These are phyloP conservation scores for Automeris io DNA, from an alignment of 2,888 invertebrate genomes.

Conservation along the genomic window DNA sequence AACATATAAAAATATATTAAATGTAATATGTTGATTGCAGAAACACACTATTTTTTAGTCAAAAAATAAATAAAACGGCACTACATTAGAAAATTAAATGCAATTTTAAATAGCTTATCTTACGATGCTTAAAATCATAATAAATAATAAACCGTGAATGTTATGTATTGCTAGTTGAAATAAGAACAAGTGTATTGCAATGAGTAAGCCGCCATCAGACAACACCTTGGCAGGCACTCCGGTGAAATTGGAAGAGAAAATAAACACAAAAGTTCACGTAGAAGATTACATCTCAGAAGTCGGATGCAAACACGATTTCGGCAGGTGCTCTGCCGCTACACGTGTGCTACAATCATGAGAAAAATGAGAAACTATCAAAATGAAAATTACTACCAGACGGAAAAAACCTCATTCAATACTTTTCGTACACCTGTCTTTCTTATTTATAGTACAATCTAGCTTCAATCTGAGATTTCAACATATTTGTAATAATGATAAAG, in stretches of 20 bases:
- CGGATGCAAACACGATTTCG: conserved; percentile 56
- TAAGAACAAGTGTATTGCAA: conserved; percentile 28
- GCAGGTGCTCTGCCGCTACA: conserved; percentile 10
- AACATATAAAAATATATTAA: too few species aligned
- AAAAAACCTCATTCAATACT: not conserved
- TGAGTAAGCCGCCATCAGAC: conserved; percentile 59
- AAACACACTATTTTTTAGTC: too few species aligned
- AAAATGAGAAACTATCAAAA: conserved; percentile 1
- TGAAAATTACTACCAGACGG: not conserved
- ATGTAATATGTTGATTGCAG: too few species aligned
- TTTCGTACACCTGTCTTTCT: not conserved
- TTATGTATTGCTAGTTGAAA: conserved; percentile 8
- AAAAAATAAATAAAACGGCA: too few species aligned
- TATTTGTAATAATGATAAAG: too few species aligned
- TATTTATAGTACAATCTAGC: not conserved
- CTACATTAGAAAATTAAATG: too few species aligned
- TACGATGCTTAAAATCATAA: too few species aligned
- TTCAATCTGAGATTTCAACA: not conserved
- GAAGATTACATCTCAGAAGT: conserved; percentile 62
- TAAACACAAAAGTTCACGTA: conserved; percentile 68
- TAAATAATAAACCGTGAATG: too few species aligned
- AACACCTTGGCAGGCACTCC: conserved; percentile 71
- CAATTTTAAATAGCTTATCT: too few species aligned
- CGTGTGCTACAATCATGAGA: not conserved
- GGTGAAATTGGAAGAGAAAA: conserved; percentile 71